Base-by-base conservation (phyloP, 2,113 vertebrate species). In the Calonectris borealis region DNA sequence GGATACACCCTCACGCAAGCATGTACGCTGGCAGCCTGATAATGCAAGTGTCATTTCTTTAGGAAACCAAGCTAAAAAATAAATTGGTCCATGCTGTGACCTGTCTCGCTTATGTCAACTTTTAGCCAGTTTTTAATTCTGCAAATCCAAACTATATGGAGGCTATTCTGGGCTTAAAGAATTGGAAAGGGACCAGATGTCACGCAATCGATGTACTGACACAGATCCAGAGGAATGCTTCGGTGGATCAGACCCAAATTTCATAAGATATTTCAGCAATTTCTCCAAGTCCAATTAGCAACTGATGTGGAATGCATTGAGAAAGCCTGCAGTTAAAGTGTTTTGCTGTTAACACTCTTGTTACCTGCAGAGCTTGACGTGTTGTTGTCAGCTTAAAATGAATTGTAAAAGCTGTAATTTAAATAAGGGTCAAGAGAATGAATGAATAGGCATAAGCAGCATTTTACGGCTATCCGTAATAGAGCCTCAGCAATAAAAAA, bases 241-340 rank as follows among this genome's bases (percentile, higher is more conserved):
- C 9, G 2, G 34, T 72, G 78, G 58, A 88, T 73, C 75, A 36
- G 40, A 42, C 70, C 78, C 81, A 88, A 40, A 16, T 5, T 61
- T 13, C 55, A 1, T 7, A 38, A 66, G 66, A 25, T 18, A 87
- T 48, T 83, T 85, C 73, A 83, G 86, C 66, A 58, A 77, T 86
- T 95, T 82, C 78, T 93, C 58, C 66, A 80, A 85, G 78, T 77
- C 81, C 93, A 88, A 83, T 96, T 97, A 96, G 84, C 70, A 65
- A 18, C 46, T 55, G 62, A 79, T 58, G 62, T 3, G 46, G 19
- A 70, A 90, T 11, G 49, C 66, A 29, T 19, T 14, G 38, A 62
- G 84, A 80, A 79, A 70, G 57, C 20, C 80, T 70, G 46, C 51
- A 36, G 69, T 46, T 76, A 57, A 66, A 54, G 25, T 21, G 19